These are phyloP conservation scores for Trachurus trachurus DNA, from an alignment of 2,797 vertebrate genomes.

Conservation along the genomic window DNA sequence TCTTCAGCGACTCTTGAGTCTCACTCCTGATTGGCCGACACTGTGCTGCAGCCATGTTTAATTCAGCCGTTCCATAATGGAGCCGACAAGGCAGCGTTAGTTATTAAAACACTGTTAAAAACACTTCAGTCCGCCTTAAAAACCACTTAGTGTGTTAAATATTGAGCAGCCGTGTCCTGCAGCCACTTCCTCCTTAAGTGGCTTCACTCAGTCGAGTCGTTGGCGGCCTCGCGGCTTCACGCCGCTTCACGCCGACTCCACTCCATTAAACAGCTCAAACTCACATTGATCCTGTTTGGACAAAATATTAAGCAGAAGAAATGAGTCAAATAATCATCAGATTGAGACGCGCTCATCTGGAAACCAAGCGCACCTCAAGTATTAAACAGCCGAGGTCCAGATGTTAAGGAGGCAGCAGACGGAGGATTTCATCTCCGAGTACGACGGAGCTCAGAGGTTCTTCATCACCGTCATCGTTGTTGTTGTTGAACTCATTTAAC, in stretches of 20 bases:
- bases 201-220: constrained; percentile 1
- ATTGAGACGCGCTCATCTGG: not conserved
- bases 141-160: constrained; percentile 58
- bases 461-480: too few species aligned
- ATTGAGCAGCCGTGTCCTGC: constrained; percentile 44
- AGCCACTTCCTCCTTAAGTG: constrained; percentile 42
- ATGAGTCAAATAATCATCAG: constrained; percentile 56
- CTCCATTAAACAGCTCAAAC: constrained; percentile 47
- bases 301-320: constrained; percentile 52
- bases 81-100: constrained; percentile 41
- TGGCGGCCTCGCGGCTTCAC: constrained; percentile 2
- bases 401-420: constrained; percentile 9
- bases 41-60: constrained; percentile 44
- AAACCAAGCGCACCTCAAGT: constrained; percentile 28
- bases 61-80: constrained; percentile 36
- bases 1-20: not conserved
- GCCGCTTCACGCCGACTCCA: constrained; percentile 8
- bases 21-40: constrained; percentile 21
- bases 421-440: too few species aligned
- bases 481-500: too few species aligned
- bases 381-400: not conserved
- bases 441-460: too few species aligned
- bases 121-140: constrained; percentile 30
- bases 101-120: constrained; percentile 60
- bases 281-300: constrained; percentile 3